Evolutionary conservation across 2,113 vertebrate genomes (phyloP).

Genomic region (Bambusicola thoracicus): DNA sequence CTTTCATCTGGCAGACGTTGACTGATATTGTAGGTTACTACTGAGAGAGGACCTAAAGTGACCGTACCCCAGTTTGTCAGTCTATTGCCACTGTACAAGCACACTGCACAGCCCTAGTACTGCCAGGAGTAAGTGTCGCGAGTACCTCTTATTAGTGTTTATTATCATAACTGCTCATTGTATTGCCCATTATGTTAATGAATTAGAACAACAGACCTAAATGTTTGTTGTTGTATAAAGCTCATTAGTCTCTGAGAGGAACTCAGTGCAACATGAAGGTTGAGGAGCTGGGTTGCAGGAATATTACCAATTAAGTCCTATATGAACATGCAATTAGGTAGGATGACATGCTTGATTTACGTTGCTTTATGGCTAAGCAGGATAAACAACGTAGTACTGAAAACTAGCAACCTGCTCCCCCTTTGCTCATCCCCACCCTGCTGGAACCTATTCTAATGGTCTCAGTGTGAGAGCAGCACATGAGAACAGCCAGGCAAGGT

Average conservation of each 20-base stretch:
- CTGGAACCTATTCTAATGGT: conserved; percentile 28
- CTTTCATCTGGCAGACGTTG: background rate
- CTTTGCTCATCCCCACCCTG: conserved; percentile 50
- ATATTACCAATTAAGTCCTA: conserved; percentile 78
- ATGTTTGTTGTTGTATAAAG: conserved; percentile 72
- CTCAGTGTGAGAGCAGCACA: background rate
- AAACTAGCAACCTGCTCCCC: conserved; percentile 27
- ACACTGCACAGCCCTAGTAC: background rate
- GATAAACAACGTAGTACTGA: conserved; percentile 11
- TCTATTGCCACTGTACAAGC: background rate
- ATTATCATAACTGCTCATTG: conserved; percentile 68
- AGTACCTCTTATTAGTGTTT: conserved; percentile 65
- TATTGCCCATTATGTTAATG: conserved; percentile 76
- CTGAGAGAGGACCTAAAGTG: background rate
- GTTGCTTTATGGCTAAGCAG: conserved; percentile 74
- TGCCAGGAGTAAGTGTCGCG: conserved; percentile 31
- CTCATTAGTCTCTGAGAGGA: conserved; percentile 72
- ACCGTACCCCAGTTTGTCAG: background rate
- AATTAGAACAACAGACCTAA: conserved; percentile 76
- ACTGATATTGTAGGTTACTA: background rate
- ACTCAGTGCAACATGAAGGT: conserved; percentile 50
- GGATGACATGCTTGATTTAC: conserved; percentile 75
- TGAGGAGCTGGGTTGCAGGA: conserved; percentile 49
- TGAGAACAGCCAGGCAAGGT: background rate
- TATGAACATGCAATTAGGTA: conserved; percentile 77